Conservation (phyloP, 1,140 invertebrate species). For the Halesus radiatus region DNA sequence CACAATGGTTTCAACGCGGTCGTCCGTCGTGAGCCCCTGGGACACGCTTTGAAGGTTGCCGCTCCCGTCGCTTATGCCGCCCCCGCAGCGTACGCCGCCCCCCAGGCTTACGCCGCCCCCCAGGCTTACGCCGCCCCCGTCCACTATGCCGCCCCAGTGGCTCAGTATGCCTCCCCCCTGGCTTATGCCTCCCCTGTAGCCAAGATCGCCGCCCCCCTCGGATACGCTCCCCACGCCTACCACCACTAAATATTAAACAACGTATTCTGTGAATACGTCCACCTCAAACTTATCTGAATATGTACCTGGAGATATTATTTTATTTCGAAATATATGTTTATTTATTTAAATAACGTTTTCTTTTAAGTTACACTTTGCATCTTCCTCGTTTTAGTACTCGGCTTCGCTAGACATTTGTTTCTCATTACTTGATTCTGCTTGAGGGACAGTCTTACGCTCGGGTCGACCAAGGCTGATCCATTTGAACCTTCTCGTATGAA, state of each 20-base stretch:
- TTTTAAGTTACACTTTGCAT: not conserved
- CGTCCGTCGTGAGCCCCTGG: constrained; percentile 64
- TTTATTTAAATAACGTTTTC: not conserved
- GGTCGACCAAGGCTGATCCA: too few relatives aligned
- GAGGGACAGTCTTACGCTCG: too few relatives aligned
- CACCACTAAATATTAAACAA: not conserved
- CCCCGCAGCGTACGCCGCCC: constrained; percentile 58
- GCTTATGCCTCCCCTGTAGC: constrained; percentile 55
- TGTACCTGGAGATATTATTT: not conserved
- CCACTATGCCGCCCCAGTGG: constrained; percentile 49
- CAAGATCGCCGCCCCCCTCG: constrained; percentile 53
- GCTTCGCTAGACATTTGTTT: too few relatives aligned
- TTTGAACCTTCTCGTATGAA: too few relatives aligned
- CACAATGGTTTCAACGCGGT: constrained; percentile 70
- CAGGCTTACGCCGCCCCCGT: constrained; percentile 58
- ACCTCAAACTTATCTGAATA: not conserved
- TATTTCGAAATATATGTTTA: not conserved
- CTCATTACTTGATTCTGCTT: too few relatives aligned
- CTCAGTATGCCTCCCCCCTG: constrained; percentile 50
- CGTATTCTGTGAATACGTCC: too few relatives aligned
- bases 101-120: constrained; percentile 60
- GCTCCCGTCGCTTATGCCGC: constrained; percentile 59
- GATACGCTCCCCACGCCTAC: constrained; percentile 49
- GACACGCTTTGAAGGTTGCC: constrained; percentile 62
- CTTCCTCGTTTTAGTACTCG: not conserved